Evolutionary conservation across 1,140 invertebrate species (phyloP).

Genomic region (Nomia melanderi): DNA sequence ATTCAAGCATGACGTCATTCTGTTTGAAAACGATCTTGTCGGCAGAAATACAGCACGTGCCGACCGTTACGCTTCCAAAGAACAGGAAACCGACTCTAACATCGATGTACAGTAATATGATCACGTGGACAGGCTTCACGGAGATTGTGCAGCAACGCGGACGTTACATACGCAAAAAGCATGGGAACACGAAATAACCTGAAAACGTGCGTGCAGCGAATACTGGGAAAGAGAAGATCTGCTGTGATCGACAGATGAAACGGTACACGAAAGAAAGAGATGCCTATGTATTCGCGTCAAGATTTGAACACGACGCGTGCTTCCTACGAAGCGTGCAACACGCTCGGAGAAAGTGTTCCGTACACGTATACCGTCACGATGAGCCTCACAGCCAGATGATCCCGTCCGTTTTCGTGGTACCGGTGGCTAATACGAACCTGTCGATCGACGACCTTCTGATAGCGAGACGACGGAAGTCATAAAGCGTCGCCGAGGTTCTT

Average conservation of each 20-base stretch:
- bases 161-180: not conserved
- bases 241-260: not conserved
- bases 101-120: not conserved
- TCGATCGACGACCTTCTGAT: constrained; percentile 34
- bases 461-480: constrained; percentile 50
- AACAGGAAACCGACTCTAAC: not conserved
- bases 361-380: not conserved
- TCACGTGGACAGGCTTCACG: not conserved
- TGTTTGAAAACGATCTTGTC: not conserved
- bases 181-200: not conserved
- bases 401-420: not conserved
- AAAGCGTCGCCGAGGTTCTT: constrained; percentile 46
- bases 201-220: not conserved
- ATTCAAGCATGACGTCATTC: not conserved
- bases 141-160: not conserved
- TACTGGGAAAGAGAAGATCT: not conserved
- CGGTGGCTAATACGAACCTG: not conserved
- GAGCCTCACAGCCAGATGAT: constrained; percentile 13
- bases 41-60: not conserved
- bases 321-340: not conserved
- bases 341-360: constrained; percentile 26
- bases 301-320: not conserved
- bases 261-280: not conserved
- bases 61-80: too few relatives aligned
- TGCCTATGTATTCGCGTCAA: not conserved